Evolutionary conservation across 1,140 invertebrate genomes (phyloP).

Genomic region (Anoplophora glabripennis): DNA sequence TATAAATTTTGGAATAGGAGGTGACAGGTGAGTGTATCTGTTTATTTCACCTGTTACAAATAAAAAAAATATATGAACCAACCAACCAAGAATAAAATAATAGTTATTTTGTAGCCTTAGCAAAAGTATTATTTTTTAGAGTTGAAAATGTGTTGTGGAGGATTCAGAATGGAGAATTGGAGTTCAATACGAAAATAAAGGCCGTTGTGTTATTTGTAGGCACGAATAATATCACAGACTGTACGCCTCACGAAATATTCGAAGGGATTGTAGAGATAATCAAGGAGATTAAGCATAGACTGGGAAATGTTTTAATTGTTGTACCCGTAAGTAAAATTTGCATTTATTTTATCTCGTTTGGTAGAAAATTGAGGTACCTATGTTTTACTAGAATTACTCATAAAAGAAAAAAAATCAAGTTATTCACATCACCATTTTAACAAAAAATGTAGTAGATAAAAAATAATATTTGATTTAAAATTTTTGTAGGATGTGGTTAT

Average conservation of each 20-base stretch:
- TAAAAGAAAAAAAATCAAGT: too few species aligned
- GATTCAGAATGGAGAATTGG: slow-evolving; percentile 68
- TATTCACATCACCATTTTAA: too few species aligned
- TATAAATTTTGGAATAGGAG: slow-evolving; percentile 72
- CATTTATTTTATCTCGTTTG: too few species aligned
- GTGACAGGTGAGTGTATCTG: slow-evolving; percentile 53
- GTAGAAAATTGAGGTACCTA: too few species aligned
- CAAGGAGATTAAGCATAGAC: slow-evolving; percentile 55
- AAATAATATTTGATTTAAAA: too few species aligned
- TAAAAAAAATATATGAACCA: background rate
- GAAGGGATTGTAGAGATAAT: slow-evolving; percentile 65
- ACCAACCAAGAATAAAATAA: background rate
- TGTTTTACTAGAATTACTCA: too few species aligned
- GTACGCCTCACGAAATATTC: slow-evolving; percentile 62
- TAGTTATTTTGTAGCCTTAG: background rate
- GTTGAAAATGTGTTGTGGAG: slow-evolving; percentile 73
- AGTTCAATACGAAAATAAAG: slow-evolving; percentile 63
- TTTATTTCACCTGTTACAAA: background rate
- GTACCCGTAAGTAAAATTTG: slow-evolving; percentile 56
- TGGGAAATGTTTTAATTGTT: slow-evolving; percentile 59
- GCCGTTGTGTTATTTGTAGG: slow-evolving; percentile 68
- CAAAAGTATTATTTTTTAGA: slow-evolving; percentile 28
- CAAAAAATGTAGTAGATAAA: too few species aligned
- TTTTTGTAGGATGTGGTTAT: too few species aligned
- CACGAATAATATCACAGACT: slow-evolving; percentile 64